Conservation (phyloP, 2,888 invertebrate species). For the Drosophila neutralis region DNA sequence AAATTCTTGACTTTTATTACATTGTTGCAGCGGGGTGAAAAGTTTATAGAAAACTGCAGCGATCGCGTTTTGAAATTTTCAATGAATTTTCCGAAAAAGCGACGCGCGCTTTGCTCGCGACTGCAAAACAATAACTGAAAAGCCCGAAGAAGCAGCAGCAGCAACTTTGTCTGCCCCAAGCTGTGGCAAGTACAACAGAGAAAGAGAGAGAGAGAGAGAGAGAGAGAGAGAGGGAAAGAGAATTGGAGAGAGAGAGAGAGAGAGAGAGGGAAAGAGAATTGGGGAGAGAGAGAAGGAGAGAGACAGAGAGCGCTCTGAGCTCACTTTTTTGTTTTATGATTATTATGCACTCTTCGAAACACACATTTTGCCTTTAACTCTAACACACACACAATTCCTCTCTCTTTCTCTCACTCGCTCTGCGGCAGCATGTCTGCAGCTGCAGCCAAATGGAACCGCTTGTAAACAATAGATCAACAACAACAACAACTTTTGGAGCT, state of each 20-base stretch:
- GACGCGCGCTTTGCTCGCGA: slow-evolving; percentile 51
- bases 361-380: slow-evolving; percentile 6
- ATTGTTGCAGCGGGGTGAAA: slow-evolving; percentile 16
- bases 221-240: not conserved
- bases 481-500: slow-evolving; percentile 36
- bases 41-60: not conserved
- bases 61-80: slow-evolving; percentile 19
- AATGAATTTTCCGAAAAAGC: slow-evolving; percentile 32
- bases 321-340: slow-evolving; percentile 24
- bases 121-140: slow-evolving; percentile 58
- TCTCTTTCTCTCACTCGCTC: not conserved
- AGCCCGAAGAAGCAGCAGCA: slow-evolving; percentile 14
- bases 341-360: not conserved
- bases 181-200: slow-evolving; percentile 49
- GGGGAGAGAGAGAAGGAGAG: slow-evolving; percentile 5
- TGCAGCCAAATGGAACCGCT: slow-evolving; percentile 62
- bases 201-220: not conserved
- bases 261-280: no score
- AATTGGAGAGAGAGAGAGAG: no score
- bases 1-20: slow-evolving; percentile 12
- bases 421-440: slow-evolving; percentile 41
- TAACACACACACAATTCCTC: not conserved
- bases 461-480: slow-evolving; percentile 52
- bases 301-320: slow-evolving; percentile 14
- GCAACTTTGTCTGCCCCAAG: slow-evolving; percentile 32